These are phyloP conservation scores for Megaleporinus macrocephalus DNA, from an alignment of 2,113 vertebrate genomes.

Conservation along the genomic window DNA sequence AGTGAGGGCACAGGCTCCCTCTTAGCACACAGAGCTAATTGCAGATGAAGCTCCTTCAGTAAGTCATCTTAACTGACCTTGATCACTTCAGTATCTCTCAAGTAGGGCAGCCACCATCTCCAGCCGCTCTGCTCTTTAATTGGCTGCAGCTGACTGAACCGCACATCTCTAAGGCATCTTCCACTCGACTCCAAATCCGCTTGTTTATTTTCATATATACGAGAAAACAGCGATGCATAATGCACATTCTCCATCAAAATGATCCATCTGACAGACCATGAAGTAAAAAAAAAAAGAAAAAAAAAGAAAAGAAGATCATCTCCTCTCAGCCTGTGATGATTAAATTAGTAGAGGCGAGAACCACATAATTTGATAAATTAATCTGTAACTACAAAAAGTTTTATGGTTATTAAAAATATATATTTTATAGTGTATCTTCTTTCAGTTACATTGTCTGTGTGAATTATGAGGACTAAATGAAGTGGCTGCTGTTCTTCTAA, in stretches of 20 bases:
- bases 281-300: not conserved
- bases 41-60: slow-evolving; percentile 29
- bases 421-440: not conserved
- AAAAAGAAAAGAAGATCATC: no score
- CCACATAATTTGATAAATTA: not conserved
- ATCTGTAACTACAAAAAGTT: not conserved
- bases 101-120: not conserved
- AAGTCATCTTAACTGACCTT: slow-evolving; percentile 17
- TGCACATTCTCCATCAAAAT: slow-evolving; percentile 12
- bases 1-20: not conserved
- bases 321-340: not conserved
- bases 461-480: not conserved
- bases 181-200: not conserved
- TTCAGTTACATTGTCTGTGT: not conserved
- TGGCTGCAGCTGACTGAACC: not conserved
- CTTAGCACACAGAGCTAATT: not conserved
- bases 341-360: slow-evolving; percentile 3
- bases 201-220: slow-evolving; percentile 25
- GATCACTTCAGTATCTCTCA: slow-evolving; percentile 19
- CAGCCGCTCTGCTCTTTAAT: slow-evolving; percentile 11
- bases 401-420: not conserved
- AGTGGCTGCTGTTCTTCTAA: not conserved
- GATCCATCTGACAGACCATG: slow-evolving; percentile 2
- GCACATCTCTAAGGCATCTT: not conserved
- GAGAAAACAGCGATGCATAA: slow-evolving; percentile 26